Base-by-base conservation (phyloP, 2,113 vertebrate genomes). In the Sturnus vulgaris region DNA sequence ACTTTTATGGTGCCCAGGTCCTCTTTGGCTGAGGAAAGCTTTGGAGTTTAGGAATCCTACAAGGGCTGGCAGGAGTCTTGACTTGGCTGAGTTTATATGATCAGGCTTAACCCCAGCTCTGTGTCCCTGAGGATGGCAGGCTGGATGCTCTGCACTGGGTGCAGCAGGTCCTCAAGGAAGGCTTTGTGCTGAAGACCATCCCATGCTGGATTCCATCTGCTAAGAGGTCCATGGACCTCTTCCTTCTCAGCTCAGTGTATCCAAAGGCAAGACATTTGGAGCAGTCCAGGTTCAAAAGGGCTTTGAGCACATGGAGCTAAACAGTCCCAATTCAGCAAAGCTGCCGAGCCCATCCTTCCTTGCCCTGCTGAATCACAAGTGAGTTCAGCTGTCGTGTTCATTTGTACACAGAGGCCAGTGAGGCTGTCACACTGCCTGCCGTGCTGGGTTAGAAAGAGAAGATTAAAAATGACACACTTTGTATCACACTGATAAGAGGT, bases 391-490 rank as follows among this genome's bases (percentile, higher is more conserved):
- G 42, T 53, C 3, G 0, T 47, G 14, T 86, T 68, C 52, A 12
- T 71, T 35, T 56, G 44, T 27, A 49, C 31, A 44, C 72, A 11
- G 21, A 40, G 60, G 44, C 61, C 77, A 84, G 4, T 24, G 76
- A 75, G 69, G 15, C 27, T 83, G 59, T 66, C 72, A 78, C 5
- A 2, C 42, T 90, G 64, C 23, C 64, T 75, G 33, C 75, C 4
- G 1, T 30, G 44, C 16, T 3, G 10, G 28, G 6, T 72, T 82
- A 42, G 44, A 91, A 75, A 53, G 16, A 60, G 40, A 61, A 72
- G 53, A 87, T 64, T 84, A 53, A 93, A 95, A 89, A 49, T 71
- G 31, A 79, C 37, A 61, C 37, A 31, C 22, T 61, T 66, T 33
- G 8, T 65, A 72, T 82, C 35, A 17, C 28, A 28, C 27, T 47